Percentiles rank a stretch among this genome's conserved stretches.
Conservation (phyloP, 1,140 invertebrate genomes). For the Heterodera carotae region DNA sequence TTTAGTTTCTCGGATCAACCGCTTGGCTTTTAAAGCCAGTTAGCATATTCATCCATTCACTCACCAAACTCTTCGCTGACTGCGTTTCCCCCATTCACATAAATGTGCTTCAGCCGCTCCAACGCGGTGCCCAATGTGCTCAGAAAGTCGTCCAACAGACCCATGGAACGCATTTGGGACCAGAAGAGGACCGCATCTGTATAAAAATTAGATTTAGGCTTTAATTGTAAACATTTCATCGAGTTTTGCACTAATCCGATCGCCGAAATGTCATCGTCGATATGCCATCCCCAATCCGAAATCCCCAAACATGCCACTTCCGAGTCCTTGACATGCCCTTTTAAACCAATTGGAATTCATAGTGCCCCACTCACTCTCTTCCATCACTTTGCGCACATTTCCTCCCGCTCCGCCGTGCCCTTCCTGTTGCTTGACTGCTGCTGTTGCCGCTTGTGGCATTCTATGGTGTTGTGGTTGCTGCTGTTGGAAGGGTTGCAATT, state of each 20-base stretch:
- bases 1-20: too few species aligned
- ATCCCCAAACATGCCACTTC: too few species aligned
- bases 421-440: slow-evolving; percentile 13
- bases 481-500: slow-evolving; percentile 20
- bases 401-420: slow-evolving; percentile 8
- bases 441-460: slow-evolving; percentile 13
- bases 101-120: slow-evolving; percentile 44
- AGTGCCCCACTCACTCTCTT: slow-evolving; percentile 26
- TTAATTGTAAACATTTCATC: background rate
- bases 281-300: too few species aligned
- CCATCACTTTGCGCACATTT: slow-evolving; percentile 28
- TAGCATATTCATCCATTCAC: background rate
- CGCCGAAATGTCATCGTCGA: too few species aligned
- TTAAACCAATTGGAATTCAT: too few species aligned
- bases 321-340: too few species aligned
- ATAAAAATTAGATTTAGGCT: background rate
- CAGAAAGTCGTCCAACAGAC: slow-evolving; percentile 53
- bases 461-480: too few species aligned
- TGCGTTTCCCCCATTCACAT: slow-evolving; percentile 38
- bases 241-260: too few species aligned
- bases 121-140: slow-evolving; percentile 38
- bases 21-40: too few species aligned
- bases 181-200: slow-evolving; percentile 49
- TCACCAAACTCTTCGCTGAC: slow-evolving; percentile 52
- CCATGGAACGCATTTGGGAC: slow-evolving; percentile 48